Evolutionary conservation across 2,113 vertebrate genomes (phyloP).

Genomic region (Pica pica): DNA sequence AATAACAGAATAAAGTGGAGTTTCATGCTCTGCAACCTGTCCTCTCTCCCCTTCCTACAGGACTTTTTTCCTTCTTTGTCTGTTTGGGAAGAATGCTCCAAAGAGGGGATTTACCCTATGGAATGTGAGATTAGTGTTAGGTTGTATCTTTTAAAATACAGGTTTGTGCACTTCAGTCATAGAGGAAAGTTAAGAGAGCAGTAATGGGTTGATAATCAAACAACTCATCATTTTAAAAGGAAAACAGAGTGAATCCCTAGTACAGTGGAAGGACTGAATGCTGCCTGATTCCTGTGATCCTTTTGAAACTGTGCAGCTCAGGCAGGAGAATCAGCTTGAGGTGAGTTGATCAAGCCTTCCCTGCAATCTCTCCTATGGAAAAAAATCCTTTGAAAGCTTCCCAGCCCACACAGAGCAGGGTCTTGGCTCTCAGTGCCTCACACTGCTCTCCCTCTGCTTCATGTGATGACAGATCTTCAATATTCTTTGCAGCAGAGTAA

Average conservation of each 20-base stretch:
- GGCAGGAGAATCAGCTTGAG: neutral
- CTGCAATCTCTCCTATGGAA: neutral
- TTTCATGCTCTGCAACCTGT: neutral
- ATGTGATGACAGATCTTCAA: neutral
- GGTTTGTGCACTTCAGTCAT: neutral
- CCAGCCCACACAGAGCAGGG: neutral
- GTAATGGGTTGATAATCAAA: neutral
- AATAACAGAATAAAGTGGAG: neutral
- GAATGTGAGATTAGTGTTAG: neutral
- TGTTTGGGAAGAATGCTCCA: neutral
- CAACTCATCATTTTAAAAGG: neutral
- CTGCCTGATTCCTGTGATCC: neutral
- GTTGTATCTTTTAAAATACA: neutral
- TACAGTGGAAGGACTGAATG: neutral
- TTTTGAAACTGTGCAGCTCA: neutral
- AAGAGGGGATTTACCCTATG: neutral
- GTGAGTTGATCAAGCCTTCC: neutral
- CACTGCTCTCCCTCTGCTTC: neutral
- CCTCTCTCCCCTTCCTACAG: neutral
- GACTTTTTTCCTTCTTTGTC: neutral
- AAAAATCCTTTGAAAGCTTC: neutral
- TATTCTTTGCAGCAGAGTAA: neutral
- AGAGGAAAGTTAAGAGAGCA: neutral
- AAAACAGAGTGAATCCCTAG: neutral
- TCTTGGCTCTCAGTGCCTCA: neutral